Evolutionary conservation across 92 coral and sea anemone genomes (phyloP).

Genomic region (Chrysogorgia sp.): DNA sequence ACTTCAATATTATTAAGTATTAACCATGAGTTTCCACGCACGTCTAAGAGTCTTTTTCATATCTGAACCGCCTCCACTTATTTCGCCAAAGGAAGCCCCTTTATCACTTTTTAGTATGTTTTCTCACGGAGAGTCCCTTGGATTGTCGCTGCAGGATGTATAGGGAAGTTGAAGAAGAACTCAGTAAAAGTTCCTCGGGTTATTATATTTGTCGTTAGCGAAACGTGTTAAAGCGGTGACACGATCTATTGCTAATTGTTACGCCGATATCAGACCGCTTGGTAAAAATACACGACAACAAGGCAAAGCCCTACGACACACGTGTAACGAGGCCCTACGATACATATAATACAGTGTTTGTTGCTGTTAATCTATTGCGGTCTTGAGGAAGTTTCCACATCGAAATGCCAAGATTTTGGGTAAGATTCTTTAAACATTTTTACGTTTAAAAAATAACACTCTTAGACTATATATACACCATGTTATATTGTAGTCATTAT

Average conservation of each 20-base stretch:
- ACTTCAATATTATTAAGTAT: background rate
- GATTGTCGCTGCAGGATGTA: background rate
- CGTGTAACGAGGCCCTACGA: too few relatives aligned
- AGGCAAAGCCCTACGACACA: too few relatives aligned
- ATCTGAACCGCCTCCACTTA: background rate
- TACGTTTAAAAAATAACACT: too few relatives aligned
- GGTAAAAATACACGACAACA: background rate
- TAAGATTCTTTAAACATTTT: background rate
- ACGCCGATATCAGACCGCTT: background rate
- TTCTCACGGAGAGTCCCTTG: background rate
- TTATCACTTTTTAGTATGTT: background rate
- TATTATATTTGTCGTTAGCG: background rate
- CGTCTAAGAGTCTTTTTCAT: background rate
- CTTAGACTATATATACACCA: too few relatives aligned
- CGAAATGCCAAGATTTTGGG: constrained; percentile 43
- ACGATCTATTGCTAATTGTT: too few relatives aligned
- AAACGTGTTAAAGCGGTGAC: too few relatives aligned
- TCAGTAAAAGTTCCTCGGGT: background rate
- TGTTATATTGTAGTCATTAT: too few relatives aligned
- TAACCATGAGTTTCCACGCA: background rate
- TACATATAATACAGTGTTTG: too few relatives aligned
- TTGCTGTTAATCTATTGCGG: background rate
- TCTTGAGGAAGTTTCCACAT: background rate
- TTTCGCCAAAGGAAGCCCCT: background rate
- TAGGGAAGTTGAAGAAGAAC: background rate